phyloP scores from a whole-genome alignment of 2,888 invertebrate genomes.

The Drosophila hamatofila region DNA sequence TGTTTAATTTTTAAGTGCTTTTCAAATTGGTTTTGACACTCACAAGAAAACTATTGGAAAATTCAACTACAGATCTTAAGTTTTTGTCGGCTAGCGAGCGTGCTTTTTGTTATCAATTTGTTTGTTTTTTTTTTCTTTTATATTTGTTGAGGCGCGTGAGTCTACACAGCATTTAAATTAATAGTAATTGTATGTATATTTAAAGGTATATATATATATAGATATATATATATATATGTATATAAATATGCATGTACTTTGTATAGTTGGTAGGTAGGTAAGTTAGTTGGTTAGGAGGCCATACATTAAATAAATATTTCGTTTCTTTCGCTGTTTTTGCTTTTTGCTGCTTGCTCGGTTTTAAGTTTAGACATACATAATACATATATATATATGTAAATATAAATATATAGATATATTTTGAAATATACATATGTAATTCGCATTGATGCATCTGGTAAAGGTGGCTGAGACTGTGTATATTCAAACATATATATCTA shows the following conservation, averaged over 20 bases:
- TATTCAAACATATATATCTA: constrained; percentile 61
- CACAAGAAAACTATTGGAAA: constrained; percentile 43
- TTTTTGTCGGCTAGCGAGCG: constrained; percentile 61
- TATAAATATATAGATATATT: constrained; percentile 26
- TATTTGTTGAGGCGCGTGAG: constrained; percentile 51
- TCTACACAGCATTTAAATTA: constrained; percentile 67
- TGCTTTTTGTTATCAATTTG: constrained; percentile 43
- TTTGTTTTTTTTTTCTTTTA: constrained; percentile 26
- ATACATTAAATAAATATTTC: constrained; percentile 74
- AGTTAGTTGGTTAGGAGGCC: constrained; percentile 63
- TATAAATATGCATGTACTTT: constrained; percentile 71
- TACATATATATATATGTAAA: constrained; percentile 32
- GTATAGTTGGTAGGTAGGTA: constrained; percentile 66
- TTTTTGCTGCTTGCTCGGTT: constrained; percentile 33
- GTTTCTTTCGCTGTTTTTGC: constrained; percentile 51
- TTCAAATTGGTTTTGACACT: constrained; percentile 36
- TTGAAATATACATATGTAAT: constrained; percentile 39
- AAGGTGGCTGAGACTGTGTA: constrained; percentile 74
- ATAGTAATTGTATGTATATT: constrained; percentile 73
- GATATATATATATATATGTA: constrained; percentile 62
- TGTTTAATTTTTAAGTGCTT: constrained; percentile 9
- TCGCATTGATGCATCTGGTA: constrained; percentile 50
- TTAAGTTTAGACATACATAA: constrained; percentile 47
- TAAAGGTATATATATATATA: constrained; percentile 52
- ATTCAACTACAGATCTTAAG: constrained; percentile 55